Percentiles rank a stretch among this genome's conserved stretches.
Conservation (phyloP, 2,888 invertebrate genomes). For the Andrena bucephala region DNA sequence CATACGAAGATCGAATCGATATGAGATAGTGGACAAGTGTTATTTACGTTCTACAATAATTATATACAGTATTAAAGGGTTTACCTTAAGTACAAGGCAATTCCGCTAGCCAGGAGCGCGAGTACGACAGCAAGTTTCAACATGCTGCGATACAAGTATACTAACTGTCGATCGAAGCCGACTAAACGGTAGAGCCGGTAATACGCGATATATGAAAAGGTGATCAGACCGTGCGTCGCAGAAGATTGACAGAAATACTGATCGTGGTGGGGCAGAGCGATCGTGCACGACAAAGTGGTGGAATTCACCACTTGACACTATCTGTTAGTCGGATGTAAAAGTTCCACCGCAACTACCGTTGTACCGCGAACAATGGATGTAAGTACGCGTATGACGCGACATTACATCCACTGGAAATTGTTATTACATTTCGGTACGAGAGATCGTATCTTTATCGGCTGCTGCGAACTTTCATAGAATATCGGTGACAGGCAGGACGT, state of each 20-base stretch:
- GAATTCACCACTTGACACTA: slow-evolving; percentile 29
- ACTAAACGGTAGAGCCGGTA: background rate
- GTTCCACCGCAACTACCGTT: background rate
- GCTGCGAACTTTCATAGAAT: no score
- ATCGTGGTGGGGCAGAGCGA: background rate
- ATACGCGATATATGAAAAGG: background rate
- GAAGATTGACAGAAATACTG: background rate
- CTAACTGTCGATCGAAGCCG: background rate
- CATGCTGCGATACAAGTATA: slow-evolving; percentile 18
- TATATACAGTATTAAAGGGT: background rate
- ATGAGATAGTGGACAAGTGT: no score
- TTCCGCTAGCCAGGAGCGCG: background rate
- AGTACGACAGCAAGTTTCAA: slow-evolving; percentile 12
- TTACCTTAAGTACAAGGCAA: slow-evolving; percentile 2
- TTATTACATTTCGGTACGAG: no score
- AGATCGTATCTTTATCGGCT: no score
- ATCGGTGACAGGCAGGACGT: no score
- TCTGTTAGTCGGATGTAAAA: slow-evolving; percentile 3
- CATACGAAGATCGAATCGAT: no score
- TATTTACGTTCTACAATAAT: background rate
- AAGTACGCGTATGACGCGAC: no score
- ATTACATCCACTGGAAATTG: no score
- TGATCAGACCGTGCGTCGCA: background rate
- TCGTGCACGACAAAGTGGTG: slow-evolving; percentile 12
- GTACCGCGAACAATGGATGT: background rate